phyloP scores from a whole-genome alignment of 2,888 invertebrate species.

The Zeuzera pyrina region DNA sequence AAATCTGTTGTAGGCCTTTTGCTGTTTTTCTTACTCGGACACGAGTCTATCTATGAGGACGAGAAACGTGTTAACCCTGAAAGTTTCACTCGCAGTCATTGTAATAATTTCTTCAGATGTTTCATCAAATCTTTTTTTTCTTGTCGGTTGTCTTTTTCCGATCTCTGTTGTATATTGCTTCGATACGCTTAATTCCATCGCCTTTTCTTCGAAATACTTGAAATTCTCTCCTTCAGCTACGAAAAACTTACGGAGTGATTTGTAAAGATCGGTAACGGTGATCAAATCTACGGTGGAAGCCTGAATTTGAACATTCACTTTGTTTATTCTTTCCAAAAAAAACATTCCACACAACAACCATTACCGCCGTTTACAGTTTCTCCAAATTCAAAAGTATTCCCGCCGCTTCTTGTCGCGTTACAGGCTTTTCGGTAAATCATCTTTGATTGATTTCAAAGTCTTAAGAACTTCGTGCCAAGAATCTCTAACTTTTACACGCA shows the following conservation, averaged over 20 bases:
- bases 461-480: constrained; percentile 17
- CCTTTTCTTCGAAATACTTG: constrained; percentile 5
- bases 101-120: constrained; percentile 2
- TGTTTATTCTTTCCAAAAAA: constrained; percentile 17
- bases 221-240: constrained; percentile 17
- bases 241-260: constrained; percentile 19
- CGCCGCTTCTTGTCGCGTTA: constrained; percentile 17
- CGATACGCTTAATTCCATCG: constrained; percentile 15
- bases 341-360: constrained; percentile 15
- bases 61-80: constrained; percentile 7
- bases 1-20: constrained; percentile 1
- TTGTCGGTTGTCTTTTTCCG: constrained; percentile 1
- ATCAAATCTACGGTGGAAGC: constrained; percentile 17
- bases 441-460: constrained; percentile 13
- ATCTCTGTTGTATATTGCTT: constrained; percentile 16
- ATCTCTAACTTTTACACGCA: constrained; percentile 17
- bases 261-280: constrained; percentile 19
- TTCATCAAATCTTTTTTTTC: constrained; percentile 13
- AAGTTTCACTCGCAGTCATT: constrained; percentile 6
- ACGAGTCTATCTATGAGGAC: constrained; percentile 6
- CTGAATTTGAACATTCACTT: constrained; percentile 16
- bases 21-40: constrained; percentile 1
- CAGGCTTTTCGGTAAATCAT: constrained; percentile 22
- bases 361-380: constrained; percentile 17
- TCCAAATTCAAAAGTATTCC: constrained; percentile 7